Base-by-base conservation (phyloP, 2,113 vertebrate genomes). In the Platichthys stellatus region DNA sequence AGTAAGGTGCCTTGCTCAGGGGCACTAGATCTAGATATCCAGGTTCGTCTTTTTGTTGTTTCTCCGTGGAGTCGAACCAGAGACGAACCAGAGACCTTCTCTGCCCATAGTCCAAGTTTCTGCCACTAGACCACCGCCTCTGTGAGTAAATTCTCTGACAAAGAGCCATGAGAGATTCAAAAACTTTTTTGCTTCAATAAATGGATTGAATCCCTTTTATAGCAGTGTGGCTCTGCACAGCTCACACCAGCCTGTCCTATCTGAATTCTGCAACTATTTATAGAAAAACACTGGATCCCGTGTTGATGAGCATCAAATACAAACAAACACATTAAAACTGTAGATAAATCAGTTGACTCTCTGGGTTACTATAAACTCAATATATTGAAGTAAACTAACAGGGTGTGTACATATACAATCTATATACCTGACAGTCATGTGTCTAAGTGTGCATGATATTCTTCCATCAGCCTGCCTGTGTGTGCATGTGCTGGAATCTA, bases 401-500 rank as follows among this genome's bases (percentile, higher is more conserved):
- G 18, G 38, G 3, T 38, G 12, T 63, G 49, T 80, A 40, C 14
- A 63, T 38, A 49, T 13, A 6, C 11, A 35, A 26, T 13, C 21
- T 63, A 63, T 47, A 20, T 68, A 43, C 17, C 20, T 45, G 4
- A 40, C 11, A 53, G 63, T 60, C 31, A 70, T 26, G 35, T 71
- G 26, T 72, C 43, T 53, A 47, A 45, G 49, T 40, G 60, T 63
- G 35, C 21, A 53, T 82, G 31, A 31, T 31, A 31, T 31, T 31
- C 31, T 31, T 31, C 31, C 31, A 81, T 78, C 81, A 58, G 76
- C 35, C 24, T 76, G 86, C 88, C 82, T 91, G 87, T 88, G 76
- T 89, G 70, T 93, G 78, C 88, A 91, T 83, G 87, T 88, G 89
- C 72, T 74, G 89, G 90, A 91, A 94, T 93, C 90, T 93, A 91